Conservation (phyloP, 1,140 invertebrate genomes). For the Colletes latitarsis region DNA sequence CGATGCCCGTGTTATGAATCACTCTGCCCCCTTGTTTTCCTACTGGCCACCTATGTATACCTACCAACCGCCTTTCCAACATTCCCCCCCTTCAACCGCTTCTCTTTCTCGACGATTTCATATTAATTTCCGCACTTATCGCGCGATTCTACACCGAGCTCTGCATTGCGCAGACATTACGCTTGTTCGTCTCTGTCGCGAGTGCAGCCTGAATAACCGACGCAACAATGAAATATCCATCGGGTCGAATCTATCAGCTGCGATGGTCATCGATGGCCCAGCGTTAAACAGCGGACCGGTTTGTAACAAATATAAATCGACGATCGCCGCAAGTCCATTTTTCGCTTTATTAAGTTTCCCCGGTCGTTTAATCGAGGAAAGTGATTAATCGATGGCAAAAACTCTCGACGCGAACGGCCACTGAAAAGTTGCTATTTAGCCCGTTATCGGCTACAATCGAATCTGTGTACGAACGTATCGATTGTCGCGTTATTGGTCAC, state of each 20-base stretch:
- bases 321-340: not conserved
- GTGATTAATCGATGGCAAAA: constrained; percentile 27
- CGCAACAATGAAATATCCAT: too few relatives aligned
- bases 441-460: constrained; percentile 12
- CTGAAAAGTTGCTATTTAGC: constrained; percentile 16
- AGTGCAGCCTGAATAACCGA: too few relatives aligned
- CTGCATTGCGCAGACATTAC: too few relatives aligned
- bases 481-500: constrained; percentile 36
- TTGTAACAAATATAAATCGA: constrained; percentile 33
- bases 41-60: constrained; percentile 12
- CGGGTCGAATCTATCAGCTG: not conserved
- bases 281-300: not conserved
- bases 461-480: constrained; percentile 23
- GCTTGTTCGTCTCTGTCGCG: too few relatives aligned
- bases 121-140: constrained; percentile 60
- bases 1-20: constrained; percentile 66
- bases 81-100: too few relatives aligned
- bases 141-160: constrained; percentile 2
- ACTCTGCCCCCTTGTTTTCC: constrained; percentile 56
- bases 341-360: constrained; percentile 34
- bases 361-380: constrained; percentile 19
- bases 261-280: not conserved
- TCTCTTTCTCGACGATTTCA: constrained; percentile 37
- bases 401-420: not conserved
- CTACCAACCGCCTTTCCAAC: not conserved